A percentile compares a stretch with the other conserved stretches of the same genome.
phyloP scores from a whole-genome alignment of 92 coral and sea anemone species.

The Porites divaricata region DNA sequence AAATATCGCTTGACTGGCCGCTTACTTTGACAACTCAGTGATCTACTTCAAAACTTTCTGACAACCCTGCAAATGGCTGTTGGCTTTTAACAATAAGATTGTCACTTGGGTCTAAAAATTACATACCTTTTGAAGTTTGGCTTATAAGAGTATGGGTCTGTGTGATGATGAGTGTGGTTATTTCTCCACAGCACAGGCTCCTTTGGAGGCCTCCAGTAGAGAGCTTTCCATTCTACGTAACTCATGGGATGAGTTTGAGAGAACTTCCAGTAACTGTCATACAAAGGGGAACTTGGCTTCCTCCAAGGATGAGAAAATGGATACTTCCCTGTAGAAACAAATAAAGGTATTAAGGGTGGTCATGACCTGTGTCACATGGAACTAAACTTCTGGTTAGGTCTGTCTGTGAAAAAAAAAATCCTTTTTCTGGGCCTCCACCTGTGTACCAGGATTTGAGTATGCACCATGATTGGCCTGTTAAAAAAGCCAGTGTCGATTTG shows the following conservation, averaged over 20 bases:
- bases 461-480: too few relatives aligned
- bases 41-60: too few relatives aligned
- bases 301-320: conserved; percentile 16
- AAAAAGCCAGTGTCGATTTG: too few relatives aligned
- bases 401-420: too few relatives aligned
- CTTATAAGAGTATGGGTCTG: conserved; percentile 10
- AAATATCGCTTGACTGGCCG: too few relatives aligned
- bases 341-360: background rate
- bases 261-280: conserved; percentile 56
- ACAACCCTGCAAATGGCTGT: too few relatives aligned
- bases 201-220: conserved; percentile 67
- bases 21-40: too few relatives aligned
- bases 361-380: background rate
- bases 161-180: background rate
- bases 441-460: too few relatives aligned
- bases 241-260: conserved; percentile 81
- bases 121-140: conserved; percentile 35
- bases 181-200: conserved; percentile 7
- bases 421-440: too few relatives aligned
- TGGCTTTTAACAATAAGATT: too few relatives aligned
- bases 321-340: conserved; percentile 13
- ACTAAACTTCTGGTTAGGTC: too few relatives aligned
- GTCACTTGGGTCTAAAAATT: background rate
- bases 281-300: conserved; percentile 29
- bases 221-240: conserved; percentile 69